Evolutionary conservation across 23 tunicate genomes (phyloP).

Genomic region (Trididemnum nubilum): DNA sequence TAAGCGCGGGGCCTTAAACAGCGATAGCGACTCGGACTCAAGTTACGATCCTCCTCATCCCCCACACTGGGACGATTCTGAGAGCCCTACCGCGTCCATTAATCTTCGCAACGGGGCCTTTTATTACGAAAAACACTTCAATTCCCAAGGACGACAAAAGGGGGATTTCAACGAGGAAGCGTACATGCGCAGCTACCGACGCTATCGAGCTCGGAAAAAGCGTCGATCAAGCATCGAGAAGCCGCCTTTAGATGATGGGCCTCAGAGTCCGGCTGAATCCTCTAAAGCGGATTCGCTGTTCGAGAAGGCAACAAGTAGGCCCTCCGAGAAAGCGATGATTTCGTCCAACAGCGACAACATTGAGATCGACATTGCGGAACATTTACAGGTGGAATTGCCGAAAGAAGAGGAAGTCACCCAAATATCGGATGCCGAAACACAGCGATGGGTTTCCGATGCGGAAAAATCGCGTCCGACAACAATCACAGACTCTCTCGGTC

Average conservation of each 20-base stretch:
- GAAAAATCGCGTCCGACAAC: too few relatives aligned
- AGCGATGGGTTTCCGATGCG: neutral
- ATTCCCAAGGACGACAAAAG: constrained; percentile 1
- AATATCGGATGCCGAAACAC: neutral
- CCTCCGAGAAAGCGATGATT: too few relatives aligned
- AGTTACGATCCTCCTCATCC: neutral
- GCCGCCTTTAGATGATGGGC: too few relatives aligned
- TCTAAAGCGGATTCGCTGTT: too few relatives aligned
- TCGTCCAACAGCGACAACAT: too few relatives aligned
- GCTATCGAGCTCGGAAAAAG: neutral
- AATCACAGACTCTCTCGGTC: too few relatives aligned
- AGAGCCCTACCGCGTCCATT: constrained; percentile 2
- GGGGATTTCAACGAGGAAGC: constrained; percentile 12
- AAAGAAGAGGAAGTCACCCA: neutral
- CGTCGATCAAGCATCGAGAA: neutral
- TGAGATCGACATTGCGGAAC: too few relatives aligned
- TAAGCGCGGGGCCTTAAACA: neutral
- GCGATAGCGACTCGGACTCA: neutral
- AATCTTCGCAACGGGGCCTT: neutral
- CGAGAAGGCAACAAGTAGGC: too few relatives aligned
- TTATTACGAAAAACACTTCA: constrained; percentile 12
- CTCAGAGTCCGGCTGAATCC: too few relatives aligned
- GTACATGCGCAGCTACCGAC: constrained; percentile 12
- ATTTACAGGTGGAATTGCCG: too few relatives aligned
- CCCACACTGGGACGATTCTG: neutral